Evolutionary conservation across 2,888 invertebrate genomes (phyloP).

Genomic region (Agriopis aurantiaria): DNA sequence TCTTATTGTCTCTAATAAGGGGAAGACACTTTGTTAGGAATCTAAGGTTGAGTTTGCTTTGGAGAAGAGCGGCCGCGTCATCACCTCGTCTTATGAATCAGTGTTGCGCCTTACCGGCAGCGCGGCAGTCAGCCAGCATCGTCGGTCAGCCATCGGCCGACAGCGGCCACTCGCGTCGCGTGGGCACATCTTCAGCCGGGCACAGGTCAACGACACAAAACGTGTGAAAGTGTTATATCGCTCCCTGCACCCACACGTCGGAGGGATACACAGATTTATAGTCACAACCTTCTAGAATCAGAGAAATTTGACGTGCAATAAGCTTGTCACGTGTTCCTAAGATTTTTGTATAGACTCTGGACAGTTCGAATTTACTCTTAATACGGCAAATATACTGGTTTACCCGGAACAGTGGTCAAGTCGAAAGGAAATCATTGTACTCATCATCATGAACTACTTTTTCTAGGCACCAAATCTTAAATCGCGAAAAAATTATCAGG

Average conservation of each 20-base stretch:
- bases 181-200: conserved; percentile 68
- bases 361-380: too few relatives aligned
- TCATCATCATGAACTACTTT: too few relatives aligned
- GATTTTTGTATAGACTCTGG: neutral
- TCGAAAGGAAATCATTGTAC: too few relatives aligned
- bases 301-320: conserved; percentile 20
- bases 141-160: conserved; percentile 7
- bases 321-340: neutral
- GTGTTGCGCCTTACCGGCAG: neutral
- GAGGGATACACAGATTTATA: conserved; percentile 28
- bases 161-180: conserved; percentile 48
- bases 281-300: conserved; percentile 17
- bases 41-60: too few relatives aligned
- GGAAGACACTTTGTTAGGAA: too few relatives aligned
- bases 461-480: too few relatives aligned
- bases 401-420: too few relatives aligned
- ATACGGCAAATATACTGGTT: too few relatives aligned
- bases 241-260: conserved; percentile 71
- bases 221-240: conserved; percentile 82
- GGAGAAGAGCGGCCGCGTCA: too few relatives aligned
- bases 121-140: neutral
- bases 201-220: conserved; percentile 80
- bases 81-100: too few relatives aligned
- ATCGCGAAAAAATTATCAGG: too few relatives aligned
- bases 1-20: too few relatives aligned